phyloP scores from a whole-genome alignment of 2,113 vertebrate genomes.

The Lontra canadensis region DNA sequence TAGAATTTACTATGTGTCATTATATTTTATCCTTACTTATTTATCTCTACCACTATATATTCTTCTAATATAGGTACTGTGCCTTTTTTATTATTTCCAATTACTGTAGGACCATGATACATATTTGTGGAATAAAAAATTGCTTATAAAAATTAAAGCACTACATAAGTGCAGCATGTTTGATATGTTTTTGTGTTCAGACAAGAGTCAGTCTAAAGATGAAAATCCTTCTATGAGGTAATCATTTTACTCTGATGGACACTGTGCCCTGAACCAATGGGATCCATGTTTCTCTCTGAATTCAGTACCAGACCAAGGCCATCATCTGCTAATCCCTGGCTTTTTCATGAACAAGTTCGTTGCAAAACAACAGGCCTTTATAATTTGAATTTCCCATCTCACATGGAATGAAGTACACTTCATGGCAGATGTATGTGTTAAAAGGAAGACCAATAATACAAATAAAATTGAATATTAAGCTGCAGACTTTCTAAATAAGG shows the following conservation, averaged over 20 bases:
- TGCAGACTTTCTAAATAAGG: not conserved
- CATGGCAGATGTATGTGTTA: not conserved
- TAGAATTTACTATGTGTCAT: not conserved
- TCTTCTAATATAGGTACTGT: not conserved
- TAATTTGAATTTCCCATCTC: not conserved
- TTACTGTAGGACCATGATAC: not conserved
- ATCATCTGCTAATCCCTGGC: not conserved
- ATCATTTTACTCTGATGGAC: not conserved
- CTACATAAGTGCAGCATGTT: not conserved
- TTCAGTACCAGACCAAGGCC: not conserved
- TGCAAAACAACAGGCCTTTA: not conserved
- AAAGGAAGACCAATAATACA: not conserved
- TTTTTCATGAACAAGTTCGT: not conserved
- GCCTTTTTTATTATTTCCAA: not conserved
- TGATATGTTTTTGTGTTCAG: not conserved
- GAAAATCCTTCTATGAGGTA: not conserved
- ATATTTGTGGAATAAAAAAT: not conserved
- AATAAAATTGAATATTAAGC: not conserved
- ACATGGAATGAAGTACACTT: not conserved
- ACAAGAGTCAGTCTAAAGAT: not conserved
- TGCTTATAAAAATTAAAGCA: not conserved
- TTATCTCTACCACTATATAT: not conserved
- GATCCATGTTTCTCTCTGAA: not conserved
- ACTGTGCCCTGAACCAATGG: not conserved
- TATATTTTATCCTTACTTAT: not conserved